Percentiles rank a stretch among this genome's conserved stretches.
Evolutionary conservation across 2,888 invertebrate genomes (phyloP).

Genomic region (Drosophila merina): DNA sequence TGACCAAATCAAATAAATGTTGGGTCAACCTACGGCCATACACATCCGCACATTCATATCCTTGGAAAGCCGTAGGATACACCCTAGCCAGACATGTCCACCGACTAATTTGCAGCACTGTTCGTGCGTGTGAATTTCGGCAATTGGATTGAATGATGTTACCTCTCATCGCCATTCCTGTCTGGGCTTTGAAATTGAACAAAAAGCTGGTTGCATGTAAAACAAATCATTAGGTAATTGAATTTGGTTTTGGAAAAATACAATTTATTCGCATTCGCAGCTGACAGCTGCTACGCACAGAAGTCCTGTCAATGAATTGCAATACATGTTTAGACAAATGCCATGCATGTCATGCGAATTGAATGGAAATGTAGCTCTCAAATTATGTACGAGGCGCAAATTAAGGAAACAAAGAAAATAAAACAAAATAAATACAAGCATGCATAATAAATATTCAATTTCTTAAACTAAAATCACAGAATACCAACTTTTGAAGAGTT

Average conservation of each 20-base stretch:
- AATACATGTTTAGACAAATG: slow-evolving; percentile 54
- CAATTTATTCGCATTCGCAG: slow-evolving; percentile 68
- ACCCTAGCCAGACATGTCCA: slow-evolving; percentile 18
- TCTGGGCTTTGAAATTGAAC: slow-evolving; percentile 14
- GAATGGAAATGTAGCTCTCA: slow-evolving; percentile 52
- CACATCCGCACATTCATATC: neutral
- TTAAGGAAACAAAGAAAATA: neutral
- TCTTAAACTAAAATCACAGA: neutral
- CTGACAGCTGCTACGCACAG: slow-evolving; percentile 65
- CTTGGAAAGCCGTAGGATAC: neutral
- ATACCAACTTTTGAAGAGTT: too few species aligned
- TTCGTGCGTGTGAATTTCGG: slow-evolving; percentile 61
- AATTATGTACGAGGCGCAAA: slow-evolving; percentile 12
- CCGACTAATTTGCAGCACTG: slow-evolving; percentile 71
- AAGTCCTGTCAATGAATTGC: slow-evolving; percentile 55
- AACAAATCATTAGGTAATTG: slow-evolving; percentile 75
- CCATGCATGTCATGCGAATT: slow-evolving; percentile 38
- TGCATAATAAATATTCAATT: neutral
- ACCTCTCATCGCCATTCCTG: neutral
- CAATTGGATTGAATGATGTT: slow-evolving; percentile 49
- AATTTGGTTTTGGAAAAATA: slow-evolving; percentile 63
- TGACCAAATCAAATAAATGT: slow-evolving; percentile 37
- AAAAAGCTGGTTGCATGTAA: slow-evolving; percentile 46
- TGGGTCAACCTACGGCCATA: slow-evolving; percentile 9
- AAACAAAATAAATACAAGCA: neutral